phyloP scores from a whole-genome alignment of 1,140 invertebrate genomes.

The Phthorimaea operculella region DNA sequence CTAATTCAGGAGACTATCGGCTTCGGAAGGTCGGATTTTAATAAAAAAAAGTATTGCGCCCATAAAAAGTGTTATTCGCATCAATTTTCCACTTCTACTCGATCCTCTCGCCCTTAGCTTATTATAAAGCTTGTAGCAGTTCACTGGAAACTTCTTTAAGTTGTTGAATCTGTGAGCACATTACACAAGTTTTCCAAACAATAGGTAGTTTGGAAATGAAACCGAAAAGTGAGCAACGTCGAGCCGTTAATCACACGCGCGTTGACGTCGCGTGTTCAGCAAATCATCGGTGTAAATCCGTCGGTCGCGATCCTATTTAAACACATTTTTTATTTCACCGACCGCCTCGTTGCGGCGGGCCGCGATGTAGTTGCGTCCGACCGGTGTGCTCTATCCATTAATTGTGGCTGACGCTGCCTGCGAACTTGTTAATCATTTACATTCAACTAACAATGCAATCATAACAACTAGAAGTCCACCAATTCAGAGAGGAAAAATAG shows the following conservation, averaged over 20 bases:
- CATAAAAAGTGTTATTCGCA: too few species aligned
- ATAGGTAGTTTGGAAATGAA: neutral
- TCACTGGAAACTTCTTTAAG: too few species aligned
- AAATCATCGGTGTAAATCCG: constrained; percentile 10
- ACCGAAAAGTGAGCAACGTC: neutral
- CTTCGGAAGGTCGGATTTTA: neutral
- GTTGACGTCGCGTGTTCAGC: neutral
- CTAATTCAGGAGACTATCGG: neutral
- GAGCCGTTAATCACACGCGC: neutral
- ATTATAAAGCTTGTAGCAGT: too few species aligned
- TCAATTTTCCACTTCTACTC: too few species aligned
- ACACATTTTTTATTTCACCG: constrained; percentile 15
- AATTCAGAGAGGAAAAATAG: too few species aligned
- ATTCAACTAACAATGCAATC: neutral
- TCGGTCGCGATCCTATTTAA: constrained; percentile 13
- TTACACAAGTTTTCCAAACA: too few species aligned
- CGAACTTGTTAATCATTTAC: constrained; percentile 15
- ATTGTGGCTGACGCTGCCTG: constrained; percentile 10
- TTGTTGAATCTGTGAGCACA: too few species aligned
- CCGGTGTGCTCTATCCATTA: constrained; percentile 23
- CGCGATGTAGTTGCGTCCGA: constrained; percentile 22
- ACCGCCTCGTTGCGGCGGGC: constrained; percentile 19
- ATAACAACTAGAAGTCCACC: too few species aligned
- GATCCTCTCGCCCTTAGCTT: too few species aligned
- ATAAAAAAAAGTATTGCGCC: too few species aligned